These are phyloP conservation scores for Sericinus montela DNA, from an alignment of 2,888 invertebrate species.

Conservation along the genomic window DNA sequence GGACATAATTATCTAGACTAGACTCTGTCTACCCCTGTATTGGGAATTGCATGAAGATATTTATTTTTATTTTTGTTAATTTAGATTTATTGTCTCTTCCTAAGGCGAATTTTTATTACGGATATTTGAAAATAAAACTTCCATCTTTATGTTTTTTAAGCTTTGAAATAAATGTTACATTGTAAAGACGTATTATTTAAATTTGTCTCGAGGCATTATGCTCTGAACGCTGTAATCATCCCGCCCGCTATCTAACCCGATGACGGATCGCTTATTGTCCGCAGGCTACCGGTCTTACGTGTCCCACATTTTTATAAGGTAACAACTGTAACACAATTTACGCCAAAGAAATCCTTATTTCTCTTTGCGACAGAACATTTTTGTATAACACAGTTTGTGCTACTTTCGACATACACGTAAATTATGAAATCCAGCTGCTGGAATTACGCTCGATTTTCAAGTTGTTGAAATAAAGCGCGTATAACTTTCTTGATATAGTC, in stretches of 20 bases:
- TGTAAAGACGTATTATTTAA: conserved; percentile 40
- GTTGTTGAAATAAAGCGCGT: conserved; percentile 6
- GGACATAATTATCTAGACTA: too few species aligned
- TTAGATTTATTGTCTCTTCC: too few species aligned
- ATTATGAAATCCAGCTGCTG: conserved; percentile 30
- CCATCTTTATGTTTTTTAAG: too few species aligned
- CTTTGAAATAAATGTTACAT: conserved; percentile 2
- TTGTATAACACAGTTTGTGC: conserved; percentile 18
- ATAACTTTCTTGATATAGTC: conserved; percentile 13
- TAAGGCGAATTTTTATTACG: too few species aligned
- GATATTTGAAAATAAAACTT: too few species aligned
- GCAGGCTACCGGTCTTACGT: conserved; percentile 68
- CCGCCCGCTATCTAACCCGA: conserved; percentile 59
- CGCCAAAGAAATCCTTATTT: conserved; percentile 29
- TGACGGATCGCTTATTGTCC: conserved; percentile 75
- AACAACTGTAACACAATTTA: conserved; percentile 27
- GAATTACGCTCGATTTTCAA: conserved; percentile 32
- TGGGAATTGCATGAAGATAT: too few species aligned
- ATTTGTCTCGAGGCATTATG: conserved; percentile 53
- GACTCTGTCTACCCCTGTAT: too few species aligned
- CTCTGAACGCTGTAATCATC: conserved; percentile 54
- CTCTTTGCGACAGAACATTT: conserved; percentile 21
- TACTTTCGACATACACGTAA: conserved; percentile 14
- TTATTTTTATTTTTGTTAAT: too few species aligned
- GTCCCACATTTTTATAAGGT: conserved; percentile 28